These are phyloP conservation scores for Brotula barbata DNA, from an alignment of 2,797 vertebrate species.

Conservation along the genomic window DNA sequence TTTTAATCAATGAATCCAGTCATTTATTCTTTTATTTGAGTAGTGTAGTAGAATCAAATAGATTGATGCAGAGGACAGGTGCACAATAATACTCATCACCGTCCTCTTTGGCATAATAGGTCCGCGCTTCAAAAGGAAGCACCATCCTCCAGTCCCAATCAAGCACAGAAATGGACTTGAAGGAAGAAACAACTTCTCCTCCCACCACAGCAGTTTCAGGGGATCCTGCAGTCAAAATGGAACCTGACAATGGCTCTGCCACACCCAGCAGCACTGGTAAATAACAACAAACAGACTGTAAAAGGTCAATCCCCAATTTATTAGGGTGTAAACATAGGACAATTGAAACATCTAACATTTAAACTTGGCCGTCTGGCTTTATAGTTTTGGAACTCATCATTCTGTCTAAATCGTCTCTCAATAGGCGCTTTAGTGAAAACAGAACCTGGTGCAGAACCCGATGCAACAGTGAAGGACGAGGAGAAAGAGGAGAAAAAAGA, in stretches of 20 bases:
- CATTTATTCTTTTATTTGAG: too few species aligned
- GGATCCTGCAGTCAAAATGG: slow-evolving; percentile 81
- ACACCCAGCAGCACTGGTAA: slow-evolving; percentile 77
- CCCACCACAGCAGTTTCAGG: slow-evolving; percentile 60
- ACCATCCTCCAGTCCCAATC: slow-evolving; percentile 89
- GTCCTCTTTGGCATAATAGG: slow-evolving; percentile 67
- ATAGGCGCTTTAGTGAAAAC: slow-evolving; percentile 73
- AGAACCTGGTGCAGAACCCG: slow-evolving; percentile 79
- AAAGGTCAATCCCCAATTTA: background rate
- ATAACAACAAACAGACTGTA: background rate
- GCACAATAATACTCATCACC: background rate
- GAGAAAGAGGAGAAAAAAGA: slow-evolving; percentile 87
- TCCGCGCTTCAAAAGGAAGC: slow-evolving; percentile 85
- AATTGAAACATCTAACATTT: too few species aligned
- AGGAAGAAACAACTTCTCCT: slow-evolving; percentile 84
- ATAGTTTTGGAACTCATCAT: too few species aligned
- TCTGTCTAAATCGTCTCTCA: background rate
- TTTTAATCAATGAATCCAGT: too few species aligned
- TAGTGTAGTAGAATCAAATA: background rate
- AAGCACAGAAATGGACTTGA: slow-evolving; percentile 87
- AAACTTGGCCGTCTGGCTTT: too few species aligned
- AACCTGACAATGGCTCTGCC: slow-evolving; percentile 82
- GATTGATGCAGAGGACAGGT: too few species aligned
- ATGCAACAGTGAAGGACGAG: slow-evolving; percentile 84
- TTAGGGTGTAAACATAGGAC: background rate